Evolutionary conservation across 2,888 invertebrate species (phyloP).

Genomic region (Metacarcinus magister): DNA sequence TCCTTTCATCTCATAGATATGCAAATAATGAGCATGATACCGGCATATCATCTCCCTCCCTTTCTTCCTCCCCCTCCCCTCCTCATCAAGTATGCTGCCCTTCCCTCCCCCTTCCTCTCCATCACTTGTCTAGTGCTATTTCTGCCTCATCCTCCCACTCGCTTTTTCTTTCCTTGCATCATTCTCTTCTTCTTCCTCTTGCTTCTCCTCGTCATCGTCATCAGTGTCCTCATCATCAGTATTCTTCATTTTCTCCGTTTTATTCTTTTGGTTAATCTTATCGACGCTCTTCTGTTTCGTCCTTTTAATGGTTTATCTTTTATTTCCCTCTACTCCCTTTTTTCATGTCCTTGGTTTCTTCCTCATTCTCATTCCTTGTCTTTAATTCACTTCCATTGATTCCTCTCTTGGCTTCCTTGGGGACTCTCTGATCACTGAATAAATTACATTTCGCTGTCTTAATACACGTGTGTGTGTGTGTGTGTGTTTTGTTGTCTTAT

Average conservation of each 20-base stretch:
- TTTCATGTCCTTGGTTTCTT: background rate
- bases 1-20: slow-evolving; percentile 51
- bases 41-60: slow-evolving; percentile 43
- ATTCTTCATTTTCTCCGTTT: background rate
- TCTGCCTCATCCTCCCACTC: slow-evolving; percentile 1
- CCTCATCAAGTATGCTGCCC: background rate
- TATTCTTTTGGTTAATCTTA: background rate
- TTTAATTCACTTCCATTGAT: background rate
- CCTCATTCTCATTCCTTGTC: background rate
- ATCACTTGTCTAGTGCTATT: slow-evolving; percentile 27
- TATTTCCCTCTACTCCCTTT: background rate
- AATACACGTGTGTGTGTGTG: background rate
- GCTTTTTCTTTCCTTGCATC: background rate
- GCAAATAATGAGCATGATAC: slow-evolving; percentile 53
- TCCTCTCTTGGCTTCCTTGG: background rate
- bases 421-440: background rate
- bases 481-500: background rate
- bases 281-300: background rate
- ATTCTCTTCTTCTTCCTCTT: background rate
- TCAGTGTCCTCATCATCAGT: background rate
- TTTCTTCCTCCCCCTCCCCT: slow-evolving; percentile 38
- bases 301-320: background rate
- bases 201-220: background rate
- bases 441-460: background rate
- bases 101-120: slow-evolving; percentile 43